Conservation (phyloP, 2,113 vertebrate genomes). For the Leucopternis melanops region DNA sequence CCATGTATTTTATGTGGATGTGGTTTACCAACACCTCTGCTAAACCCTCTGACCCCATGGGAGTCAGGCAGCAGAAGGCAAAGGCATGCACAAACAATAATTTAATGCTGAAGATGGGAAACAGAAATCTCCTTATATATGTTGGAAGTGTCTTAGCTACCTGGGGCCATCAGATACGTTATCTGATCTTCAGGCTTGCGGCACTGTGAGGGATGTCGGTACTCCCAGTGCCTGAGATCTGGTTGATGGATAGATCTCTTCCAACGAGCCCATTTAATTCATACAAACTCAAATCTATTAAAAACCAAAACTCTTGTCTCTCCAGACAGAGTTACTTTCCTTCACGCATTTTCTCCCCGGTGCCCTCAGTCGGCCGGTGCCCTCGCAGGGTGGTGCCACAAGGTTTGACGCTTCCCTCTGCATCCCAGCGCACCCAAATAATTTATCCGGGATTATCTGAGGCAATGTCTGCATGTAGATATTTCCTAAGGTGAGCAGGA, state of each 20-base stretch:
- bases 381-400: not conserved
- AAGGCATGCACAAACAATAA: not conserved
- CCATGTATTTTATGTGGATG: too few species aligned
- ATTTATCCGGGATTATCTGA: not conserved
- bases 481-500: not conserved
- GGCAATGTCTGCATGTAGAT: not conserved
- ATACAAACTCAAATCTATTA: not conserved
- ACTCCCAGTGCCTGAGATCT: not conserved
- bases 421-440: rapidly evolving
- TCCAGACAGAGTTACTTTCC: not conserved
- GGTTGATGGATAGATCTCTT: not conserved
- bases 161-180: rapidly evolving
- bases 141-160: not conserved
- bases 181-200: not conserved
- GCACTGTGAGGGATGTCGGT: not conserved
- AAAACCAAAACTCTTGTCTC: not conserved
- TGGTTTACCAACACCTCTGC: not conserved
- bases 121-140: not conserved
- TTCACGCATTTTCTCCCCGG: rapidly evolving
- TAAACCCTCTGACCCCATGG: not conserved
- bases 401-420: not conserved
- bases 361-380: not conserved
- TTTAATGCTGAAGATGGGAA: not conserved
- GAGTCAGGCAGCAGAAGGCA: not conserved
- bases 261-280: not conserved